These are phyloP conservation scores for Lepas anatifera DNA, from an alignment of 2,888 invertebrate species.

Conservation along the genomic window DNA sequence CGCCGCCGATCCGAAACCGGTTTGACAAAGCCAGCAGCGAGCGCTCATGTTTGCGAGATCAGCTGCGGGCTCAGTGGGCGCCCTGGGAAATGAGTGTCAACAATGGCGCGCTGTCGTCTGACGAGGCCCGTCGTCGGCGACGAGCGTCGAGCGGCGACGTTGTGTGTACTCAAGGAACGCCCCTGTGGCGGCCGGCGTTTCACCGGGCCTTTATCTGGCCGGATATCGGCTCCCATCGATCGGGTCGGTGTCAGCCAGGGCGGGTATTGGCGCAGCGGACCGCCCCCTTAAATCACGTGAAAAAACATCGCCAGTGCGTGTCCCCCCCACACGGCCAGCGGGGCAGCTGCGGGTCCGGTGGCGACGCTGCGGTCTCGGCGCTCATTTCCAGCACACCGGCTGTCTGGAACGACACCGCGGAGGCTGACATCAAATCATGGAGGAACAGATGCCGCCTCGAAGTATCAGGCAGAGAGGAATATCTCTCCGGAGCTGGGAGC, in stretches of 20 bases:
- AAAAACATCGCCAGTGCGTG: neutral
- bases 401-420: no score
- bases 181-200: neutral
- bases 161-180: neutral
- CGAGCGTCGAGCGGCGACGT: neutral
- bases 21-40: no score
- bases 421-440: neutral
- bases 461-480: no score
- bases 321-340: neutral
- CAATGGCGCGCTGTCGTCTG: neutral
- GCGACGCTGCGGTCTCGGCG: neutral
- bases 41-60: neutral
- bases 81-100: neutral
- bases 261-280: neutral
- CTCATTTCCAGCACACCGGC: neutral
- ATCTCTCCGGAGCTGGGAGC: no score
- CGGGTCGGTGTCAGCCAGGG: neutral
- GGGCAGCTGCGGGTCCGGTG: neutral
- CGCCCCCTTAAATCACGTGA: constrained; percentile 5
- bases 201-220: neutral
- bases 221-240: neutral
- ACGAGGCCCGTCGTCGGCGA: neutral
- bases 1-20: neutral
- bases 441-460: neutral
- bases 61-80: neutral